phyloP scores from a whole-genome alignment of 2,888 invertebrate species.

The Chydorus sphaericus region DNA sequence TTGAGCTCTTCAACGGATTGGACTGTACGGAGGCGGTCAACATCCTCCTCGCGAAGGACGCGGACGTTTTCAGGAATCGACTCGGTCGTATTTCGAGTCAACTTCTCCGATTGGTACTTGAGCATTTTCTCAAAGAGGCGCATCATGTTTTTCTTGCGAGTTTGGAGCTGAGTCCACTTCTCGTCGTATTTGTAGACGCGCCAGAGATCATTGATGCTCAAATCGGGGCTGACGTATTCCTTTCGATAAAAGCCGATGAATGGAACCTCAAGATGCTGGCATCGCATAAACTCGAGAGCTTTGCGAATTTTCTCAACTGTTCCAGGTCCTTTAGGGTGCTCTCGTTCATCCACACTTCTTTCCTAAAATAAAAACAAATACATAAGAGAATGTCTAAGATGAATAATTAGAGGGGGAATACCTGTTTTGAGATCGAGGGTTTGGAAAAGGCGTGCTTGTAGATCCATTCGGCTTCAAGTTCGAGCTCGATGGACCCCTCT shows the following conservation, averaged over 20 bases:
- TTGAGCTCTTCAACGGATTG: conserved; percentile 80
- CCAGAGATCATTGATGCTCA: conserved; percentile 93
- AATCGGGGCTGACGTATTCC: conserved; percentile 88
- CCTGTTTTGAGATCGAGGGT: conserved; percentile 65
- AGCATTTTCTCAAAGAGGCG: conserved; percentile 82
- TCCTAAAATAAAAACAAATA: conserved; percentile 20
- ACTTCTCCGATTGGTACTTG: conserved; percentile 66
- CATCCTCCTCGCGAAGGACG: conserved; percentile 41
- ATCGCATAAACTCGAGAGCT: conserved; percentile 88
- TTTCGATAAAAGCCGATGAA: conserved; percentile 98
- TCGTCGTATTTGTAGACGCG: conserved; percentile 92
- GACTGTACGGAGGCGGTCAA: conserved; percentile 44
- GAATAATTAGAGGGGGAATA: not conserved
- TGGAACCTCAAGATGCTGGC: conserved; percentile 89
- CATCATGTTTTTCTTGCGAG: conserved; percentile 65
- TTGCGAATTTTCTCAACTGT: conserved; percentile 74
- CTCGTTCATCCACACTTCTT: conserved; percentile 14
- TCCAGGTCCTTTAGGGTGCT: conserved; percentile 30
- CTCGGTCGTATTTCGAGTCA: conserved; percentile 67
- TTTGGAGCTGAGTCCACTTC: conserved; percentile 81
- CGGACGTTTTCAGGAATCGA: conserved; percentile 69
- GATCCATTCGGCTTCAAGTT: conserved; percentile 95
- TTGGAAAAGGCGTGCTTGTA: conserved; percentile 84
- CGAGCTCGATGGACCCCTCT: conserved; percentile 72
- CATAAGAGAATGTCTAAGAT: not conserved